Evolutionary conservation across 2,888 invertebrate genomes (phyloP), one percentile per base, ranked within the genome.

Genomic region (Macaria notata): DNA sequence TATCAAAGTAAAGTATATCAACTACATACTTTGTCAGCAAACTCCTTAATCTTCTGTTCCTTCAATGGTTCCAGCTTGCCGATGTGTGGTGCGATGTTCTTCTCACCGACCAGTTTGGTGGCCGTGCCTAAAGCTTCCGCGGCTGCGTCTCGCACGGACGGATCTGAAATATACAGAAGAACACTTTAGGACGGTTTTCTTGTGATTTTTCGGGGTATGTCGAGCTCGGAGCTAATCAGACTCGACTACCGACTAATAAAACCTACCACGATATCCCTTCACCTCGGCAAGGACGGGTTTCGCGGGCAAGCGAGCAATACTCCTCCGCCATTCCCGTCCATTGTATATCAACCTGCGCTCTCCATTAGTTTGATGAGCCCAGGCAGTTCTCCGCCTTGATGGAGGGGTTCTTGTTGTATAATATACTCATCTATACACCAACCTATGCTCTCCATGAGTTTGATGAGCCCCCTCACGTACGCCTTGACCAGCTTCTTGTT

Each of bases 121-220:
- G 98, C 94, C 0, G 98, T 98, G 7, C 99, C 99, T 9, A 99
- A 84, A 0, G 99, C 98, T 78, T 98, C 97, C 0, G 97, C 97
- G 0, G 98, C 95, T 56, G 96, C 95, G 78, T 99, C 99, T 71
- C 99, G 93, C 0, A 99, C 99, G 1, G 93, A 93, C 0, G 97
- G 97, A 90, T 99, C 98, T 90, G 19, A 3, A 52, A 42, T 33
- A 9, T 1, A 41, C 19, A 19, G 19, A 19, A 19, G 19, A 19
- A 19, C 19, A 19, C 19, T 19, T 19, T 19, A 19, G 2, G 2
- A 19, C 1, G 19, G 19, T 19, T 19, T 19, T 19, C 1, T 19
- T 19, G 19, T 1, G 19, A 19, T 19, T 19, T 19, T n/a, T n/a
- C n/a, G n/a, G n/a, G n/a, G n/a, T n/a, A n/a, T n/a, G n/a, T n/a